Conservation (phyloP, 2,888 invertebrate species). For the Pollenia labialis region DNA sequence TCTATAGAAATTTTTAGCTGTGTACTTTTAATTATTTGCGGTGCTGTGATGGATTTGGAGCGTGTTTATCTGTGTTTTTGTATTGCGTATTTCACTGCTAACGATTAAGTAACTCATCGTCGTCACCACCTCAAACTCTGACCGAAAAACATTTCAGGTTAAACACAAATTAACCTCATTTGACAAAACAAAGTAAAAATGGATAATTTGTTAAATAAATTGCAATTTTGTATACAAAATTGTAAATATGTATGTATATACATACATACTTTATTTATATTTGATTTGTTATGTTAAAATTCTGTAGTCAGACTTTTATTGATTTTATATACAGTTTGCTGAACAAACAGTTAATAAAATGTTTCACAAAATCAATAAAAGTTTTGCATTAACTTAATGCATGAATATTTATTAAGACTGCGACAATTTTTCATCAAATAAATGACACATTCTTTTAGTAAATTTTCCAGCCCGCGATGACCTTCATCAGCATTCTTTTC, state of each 20-base stretch:
- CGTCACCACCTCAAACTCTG: constrained; percentile 38
- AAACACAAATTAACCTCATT: constrained; percentile 84
- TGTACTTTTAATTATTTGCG: constrained; percentile 17
- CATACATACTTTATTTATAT: background rate
- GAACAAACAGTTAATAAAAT: too few species aligned
- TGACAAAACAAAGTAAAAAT: constrained; percentile 81
- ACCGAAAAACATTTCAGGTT: constrained; percentile 74
- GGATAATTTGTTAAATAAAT: constrained; percentile 83
- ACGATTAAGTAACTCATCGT: constrained; percentile 56
- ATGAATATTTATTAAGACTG: too few species aligned
- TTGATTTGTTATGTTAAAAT: background rate
- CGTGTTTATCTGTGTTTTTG: background rate
- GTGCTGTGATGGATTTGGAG: constrained; percentile 3
- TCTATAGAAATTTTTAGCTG: background rate
- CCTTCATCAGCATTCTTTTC: too few species aligned
- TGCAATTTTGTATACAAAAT: constrained; percentile 72
- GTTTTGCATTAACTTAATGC: too few species aligned
- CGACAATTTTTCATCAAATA: too few species aligned
- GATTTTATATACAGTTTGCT: too few species aligned
- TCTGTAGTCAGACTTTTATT: too few species aligned
- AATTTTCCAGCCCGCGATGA: too few species aligned
- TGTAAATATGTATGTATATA: too few species aligned
- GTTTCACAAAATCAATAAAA: too few species aligned
- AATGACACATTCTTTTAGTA: too few species aligned
- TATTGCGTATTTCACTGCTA: background rate